Conservation (phyloP, 1,140 invertebrate species). For the Coptotermes formosanus region DNA sequence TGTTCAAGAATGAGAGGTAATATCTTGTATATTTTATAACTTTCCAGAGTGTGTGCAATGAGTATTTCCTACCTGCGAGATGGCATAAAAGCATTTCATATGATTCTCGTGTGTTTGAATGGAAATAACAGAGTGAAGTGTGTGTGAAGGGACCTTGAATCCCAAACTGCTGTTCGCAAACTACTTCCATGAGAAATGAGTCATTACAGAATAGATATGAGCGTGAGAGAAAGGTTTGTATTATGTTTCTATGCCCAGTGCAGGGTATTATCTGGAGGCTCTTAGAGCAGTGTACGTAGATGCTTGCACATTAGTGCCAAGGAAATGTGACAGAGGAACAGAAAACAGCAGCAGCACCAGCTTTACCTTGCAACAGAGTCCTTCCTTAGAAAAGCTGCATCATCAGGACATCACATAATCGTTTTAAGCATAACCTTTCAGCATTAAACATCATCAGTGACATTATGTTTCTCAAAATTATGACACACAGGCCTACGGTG, state of each 20-base stretch:
- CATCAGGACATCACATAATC: not conserved
- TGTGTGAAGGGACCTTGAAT: not conserved
- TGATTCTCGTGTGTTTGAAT: too few species aligned
- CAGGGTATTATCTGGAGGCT: not conserved
- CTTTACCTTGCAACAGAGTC: not conserved
- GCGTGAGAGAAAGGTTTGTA: constrained; percentile 8
- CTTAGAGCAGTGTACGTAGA: constrained; percentile 4
- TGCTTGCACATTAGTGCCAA: not conserved
- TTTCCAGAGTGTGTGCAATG: constrained; percentile 1
- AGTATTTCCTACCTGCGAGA: constrained; percentile 1
- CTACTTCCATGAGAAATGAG: not conserved
- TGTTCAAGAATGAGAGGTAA: not conserved
- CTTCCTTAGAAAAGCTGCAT: too few species aligned
- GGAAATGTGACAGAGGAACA: not conserved
- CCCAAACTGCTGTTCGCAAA: not conserved
- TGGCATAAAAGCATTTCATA: not conserved
- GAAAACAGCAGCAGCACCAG: not conserved
- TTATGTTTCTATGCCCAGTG: constrained; percentile 16
- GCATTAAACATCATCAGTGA: not conserved
- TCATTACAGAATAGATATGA: constrained; percentile 12
- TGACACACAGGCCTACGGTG: not conserved
- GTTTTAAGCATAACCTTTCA: not conserved
- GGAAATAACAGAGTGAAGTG: too few species aligned
- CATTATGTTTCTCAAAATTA: not conserved
- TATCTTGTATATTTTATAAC: constrained; percentile 20